Evolutionary conservation across 1,140 invertebrate genomes (phyloP).

Genomic region (Conus betulinus): DNA sequence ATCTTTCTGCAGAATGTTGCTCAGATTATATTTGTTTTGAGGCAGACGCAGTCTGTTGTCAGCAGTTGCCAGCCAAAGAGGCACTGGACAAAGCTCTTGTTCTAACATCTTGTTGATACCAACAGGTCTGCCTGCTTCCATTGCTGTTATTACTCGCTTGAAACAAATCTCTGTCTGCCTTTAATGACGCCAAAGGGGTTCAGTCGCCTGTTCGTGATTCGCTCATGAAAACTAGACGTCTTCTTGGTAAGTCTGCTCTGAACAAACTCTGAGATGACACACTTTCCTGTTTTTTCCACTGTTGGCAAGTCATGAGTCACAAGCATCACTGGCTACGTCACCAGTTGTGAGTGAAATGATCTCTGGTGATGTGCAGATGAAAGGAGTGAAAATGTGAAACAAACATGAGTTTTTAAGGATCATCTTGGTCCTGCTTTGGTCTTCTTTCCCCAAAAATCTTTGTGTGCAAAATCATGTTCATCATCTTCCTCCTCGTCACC

Average conservation of each 20-base stretch:
- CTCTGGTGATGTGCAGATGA: not conserved
- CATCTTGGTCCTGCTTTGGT: not conserved
- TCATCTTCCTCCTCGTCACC: not conserved
- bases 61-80: too few relatives aligned
- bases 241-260: not conserved
- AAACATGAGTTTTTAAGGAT: not conserved
- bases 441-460: not conserved
- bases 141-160: too few relatives aligned
- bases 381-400: not conserved
- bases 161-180: too few relatives aligned
- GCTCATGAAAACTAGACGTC: not conserved
- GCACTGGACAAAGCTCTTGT: too few relatives aligned
- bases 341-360: not conserved
- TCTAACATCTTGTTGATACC: too few relatives aligned
- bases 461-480: not conserved
- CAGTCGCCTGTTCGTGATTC: too few relatives aligned
- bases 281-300: not conserved
- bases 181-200: too few relatives aligned
- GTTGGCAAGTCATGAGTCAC: not conserved
- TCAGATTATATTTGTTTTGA: too few relatives aligned
- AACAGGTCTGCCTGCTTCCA: too few relatives aligned
- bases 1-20: too few relatives aligned
- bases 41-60: too few relatives aligned
- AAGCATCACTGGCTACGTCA: not conserved
- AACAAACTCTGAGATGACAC: not conserved